Evolutionary conservation across 2,888 invertebrate genomes (phyloP), one percentile per base, ranked within the genome.

Genomic region (Smittia sp.): DNA sequence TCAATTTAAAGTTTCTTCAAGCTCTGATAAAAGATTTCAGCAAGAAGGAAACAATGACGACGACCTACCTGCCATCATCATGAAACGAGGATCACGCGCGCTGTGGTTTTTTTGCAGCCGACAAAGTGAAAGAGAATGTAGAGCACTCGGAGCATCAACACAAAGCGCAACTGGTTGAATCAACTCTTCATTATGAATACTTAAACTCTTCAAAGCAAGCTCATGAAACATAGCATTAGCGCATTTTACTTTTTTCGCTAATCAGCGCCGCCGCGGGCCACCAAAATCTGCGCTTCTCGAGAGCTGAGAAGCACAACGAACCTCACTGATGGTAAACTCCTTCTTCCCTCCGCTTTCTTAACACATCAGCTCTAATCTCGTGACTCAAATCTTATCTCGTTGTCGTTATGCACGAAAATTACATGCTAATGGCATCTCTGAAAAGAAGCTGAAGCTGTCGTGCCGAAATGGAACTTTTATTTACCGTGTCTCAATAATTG

Each of bases 121-220:
- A 7, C 18, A 58, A 11, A 58, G 22, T 18, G 18, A 58, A 20
- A 58, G 20, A 18, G 58, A 58, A 58, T 58, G 1, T 58, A 22
- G 58, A 58, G 58, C 58, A 58, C 22, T 7, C 52, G 15, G 4
- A 18, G 22, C 11, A 18, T 58, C 15, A 46, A 32, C 46, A 46
- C 2, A 46, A 58, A 58, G 22, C n/a, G 58, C 58, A 58, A 58
- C 58, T 58, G 20, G 58, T 46, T 15, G 18, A 13, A 46, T 58
- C 18, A 58, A 58, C 18, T 58, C 58, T 20, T 58, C 58, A 58
- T 58, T 58, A 58, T 20, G 22, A 58, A 58, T 58, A 58, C n/a
- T n/a, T n/a, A 58, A 58, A 20, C 7, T 58, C 9, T 6, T 22
- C 4, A 6, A 58, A 20, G 18, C 22, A 22, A 9, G 9, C 3